Conservation (phyloP, 2,888 invertebrate genomes). For the Leptothorax acervorum region DNA sequence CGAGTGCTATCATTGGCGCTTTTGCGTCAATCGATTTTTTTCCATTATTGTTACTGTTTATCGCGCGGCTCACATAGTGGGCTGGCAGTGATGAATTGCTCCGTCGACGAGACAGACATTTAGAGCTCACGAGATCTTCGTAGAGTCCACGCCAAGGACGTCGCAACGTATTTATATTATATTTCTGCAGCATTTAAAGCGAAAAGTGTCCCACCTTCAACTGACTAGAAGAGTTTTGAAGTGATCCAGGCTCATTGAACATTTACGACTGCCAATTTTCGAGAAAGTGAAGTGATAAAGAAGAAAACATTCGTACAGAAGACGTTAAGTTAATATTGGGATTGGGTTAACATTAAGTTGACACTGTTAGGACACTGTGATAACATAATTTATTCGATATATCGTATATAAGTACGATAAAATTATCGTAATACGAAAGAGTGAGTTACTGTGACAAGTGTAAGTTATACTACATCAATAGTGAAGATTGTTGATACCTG, state of each 20-base stretch:
- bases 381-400: constrained; percentile 3
- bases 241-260: not conserved
- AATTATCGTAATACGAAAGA: constrained; percentile 4
- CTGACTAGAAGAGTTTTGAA: not conserved
- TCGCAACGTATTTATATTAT: not conserved
- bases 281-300: not conserved
- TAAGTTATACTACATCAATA: not conserved
- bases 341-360: not conserved
- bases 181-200: constrained; percentile 11
- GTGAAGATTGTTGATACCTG: not conserved
- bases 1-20: constrained; percentile 66
- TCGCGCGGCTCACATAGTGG: constrained; percentile 58
- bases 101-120: constrained; percentile 29
- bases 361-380: not conserved
- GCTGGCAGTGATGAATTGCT: constrained; percentile 61
- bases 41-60: constrained; percentile 56
- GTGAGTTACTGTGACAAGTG: not conserved
- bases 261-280: not conserved
- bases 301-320: not conserved
- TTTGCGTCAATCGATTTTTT: constrained; percentile 83
- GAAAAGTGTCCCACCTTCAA: not conserved
- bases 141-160: constrained; percentile 29
- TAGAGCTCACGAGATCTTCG: constrained; percentile 46
- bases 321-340: not conserved
- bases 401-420: not conserved